phyloP scores from a whole-genome alignment of 2,113 vertebrate genomes.

The Scomber scombrus region DNA sequence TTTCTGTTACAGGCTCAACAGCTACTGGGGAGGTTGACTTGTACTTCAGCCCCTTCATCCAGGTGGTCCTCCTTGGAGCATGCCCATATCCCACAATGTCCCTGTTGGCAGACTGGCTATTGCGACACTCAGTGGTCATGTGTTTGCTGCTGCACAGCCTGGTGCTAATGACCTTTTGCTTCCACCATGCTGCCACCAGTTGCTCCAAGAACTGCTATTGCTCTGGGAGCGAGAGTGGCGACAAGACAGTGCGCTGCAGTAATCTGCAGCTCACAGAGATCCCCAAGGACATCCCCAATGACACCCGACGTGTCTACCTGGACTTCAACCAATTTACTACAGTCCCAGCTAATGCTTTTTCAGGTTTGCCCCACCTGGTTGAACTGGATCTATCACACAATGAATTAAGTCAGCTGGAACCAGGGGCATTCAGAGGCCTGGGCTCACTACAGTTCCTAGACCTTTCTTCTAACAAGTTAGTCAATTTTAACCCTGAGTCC shows the following conservation, averaged over 20 bases:
- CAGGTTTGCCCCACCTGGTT: constrained; percentile 87
- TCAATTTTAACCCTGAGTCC: constrained; percentile 87
- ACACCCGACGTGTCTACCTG: constrained; percentile 93
- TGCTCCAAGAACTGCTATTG: constrained; percentile 93
- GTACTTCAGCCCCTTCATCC: constrained; percentile 45
- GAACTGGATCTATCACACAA: constrained; percentile 98
- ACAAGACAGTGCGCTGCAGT: constrained; percentile 95
- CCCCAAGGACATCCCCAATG: constrained; percentile 93
- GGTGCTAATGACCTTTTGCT: constrained; percentile 89
- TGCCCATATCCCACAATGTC: constrained; percentile 79
- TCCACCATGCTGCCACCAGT: constrained; percentile 81
- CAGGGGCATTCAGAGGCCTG: constrained; percentile 91
- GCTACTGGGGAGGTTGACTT: constrained; percentile 68
- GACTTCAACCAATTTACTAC: constrained; percentile 93
- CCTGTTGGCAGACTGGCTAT: constrained; percentile 78
- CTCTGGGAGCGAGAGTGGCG: constrained; percentile 88
- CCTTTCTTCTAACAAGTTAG: constrained; percentile 93
- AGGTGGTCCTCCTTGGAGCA: constrained; percentile 72
- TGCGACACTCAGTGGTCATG: constrained; percentile 85
- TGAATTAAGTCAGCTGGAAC: constrained; percentile 87
- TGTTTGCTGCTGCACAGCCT: constrained; percentile 89
- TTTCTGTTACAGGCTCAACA: constrained; percentile 67
- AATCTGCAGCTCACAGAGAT: constrained; percentile 90
- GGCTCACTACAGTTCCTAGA: constrained; percentile 89
- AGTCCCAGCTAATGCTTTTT: constrained; percentile 91